These are phyloP conservation scores for Poecilobothrus nobilitatus DNA, from an alignment of 2,888 invertebrate species.

Conservation along the genomic window DNA sequence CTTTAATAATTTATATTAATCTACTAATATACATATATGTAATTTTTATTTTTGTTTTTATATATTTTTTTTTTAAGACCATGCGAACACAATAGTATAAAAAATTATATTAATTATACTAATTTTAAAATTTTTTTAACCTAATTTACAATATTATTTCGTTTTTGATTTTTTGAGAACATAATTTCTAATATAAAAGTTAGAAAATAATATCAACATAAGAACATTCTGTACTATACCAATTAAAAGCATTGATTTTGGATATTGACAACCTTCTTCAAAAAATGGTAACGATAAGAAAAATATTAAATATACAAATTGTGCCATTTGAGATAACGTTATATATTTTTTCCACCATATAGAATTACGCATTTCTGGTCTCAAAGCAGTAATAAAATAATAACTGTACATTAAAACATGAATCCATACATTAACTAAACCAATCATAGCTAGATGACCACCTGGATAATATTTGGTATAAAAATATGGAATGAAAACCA, in stretches of 20 bases:
- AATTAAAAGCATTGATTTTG: conserved; percentile 47
- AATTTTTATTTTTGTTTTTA: too few species aligned
- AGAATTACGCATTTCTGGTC: conserved; percentile 59
- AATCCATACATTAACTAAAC: conserved; percentile 61
- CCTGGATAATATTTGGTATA: conserved; percentile 51
- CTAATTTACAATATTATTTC: neutral
- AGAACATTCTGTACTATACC: conserved; percentile 58
- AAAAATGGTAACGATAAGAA: conserved; percentile 47
- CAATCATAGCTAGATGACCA: conserved; percentile 57
- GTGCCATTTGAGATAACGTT: conserved; percentile 69
- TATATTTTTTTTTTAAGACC: too few species aligned
- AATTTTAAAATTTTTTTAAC: too few species aligned
- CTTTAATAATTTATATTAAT: too few species aligned
- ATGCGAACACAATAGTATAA: too few species aligned
- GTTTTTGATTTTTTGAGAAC: conserved; percentile 33
- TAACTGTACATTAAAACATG: conserved; percentile 73
- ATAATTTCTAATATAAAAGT: conserved; percentile 60
- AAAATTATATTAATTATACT: too few species aligned
- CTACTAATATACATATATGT: too few species aligned
- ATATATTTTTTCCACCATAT: conserved; percentile 74
- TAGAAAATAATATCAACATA: conserved; percentile 55
- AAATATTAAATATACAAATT: conserved; percentile 50
- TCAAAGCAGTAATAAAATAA: conserved; percentile 62
- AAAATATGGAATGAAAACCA: conserved; percentile 50
- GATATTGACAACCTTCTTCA: conserved; percentile 50